phyloP scores from a whole-genome alignment of 1,140 invertebrate species.

The Ostrea edulis region DNA sequence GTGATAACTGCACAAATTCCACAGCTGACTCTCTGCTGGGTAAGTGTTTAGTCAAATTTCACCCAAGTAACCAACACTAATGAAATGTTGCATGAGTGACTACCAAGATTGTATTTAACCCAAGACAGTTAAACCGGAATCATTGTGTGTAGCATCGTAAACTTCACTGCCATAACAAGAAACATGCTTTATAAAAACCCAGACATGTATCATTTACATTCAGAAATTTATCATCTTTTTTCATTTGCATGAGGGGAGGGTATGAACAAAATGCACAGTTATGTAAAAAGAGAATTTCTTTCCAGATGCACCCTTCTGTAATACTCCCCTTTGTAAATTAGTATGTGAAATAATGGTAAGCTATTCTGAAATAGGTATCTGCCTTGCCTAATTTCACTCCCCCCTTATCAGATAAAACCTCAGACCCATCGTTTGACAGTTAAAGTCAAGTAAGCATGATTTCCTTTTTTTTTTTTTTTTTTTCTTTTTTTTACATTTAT shows the following conservation, averaged over 20 bases:
- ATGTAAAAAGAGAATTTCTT: not conserved
- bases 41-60: conserved; percentile 26
- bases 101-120: conserved; percentile 32
- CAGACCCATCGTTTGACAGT: no score
- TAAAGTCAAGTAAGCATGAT: no score
- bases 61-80: conserved; percentile 9
- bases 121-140: not conserved
- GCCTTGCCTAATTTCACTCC: no score
- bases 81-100: conserved; percentile 31
- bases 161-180: conserved; percentile 21
- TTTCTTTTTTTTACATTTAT: no score
- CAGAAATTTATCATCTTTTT: not conserved
- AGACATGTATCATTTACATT: not conserved
- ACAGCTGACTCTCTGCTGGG: not conserved
- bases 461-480: no score
- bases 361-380: not conserved
- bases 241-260: conserved; percentile 16
- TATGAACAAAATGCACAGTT: not conserved
- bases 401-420: no score
- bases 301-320: no score
- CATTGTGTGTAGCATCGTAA: conserved; percentile 7
- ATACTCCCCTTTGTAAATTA: no score
- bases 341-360: not conserved
- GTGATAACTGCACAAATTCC: conserved; percentile 38
- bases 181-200: conserved; percentile 21